Evolutionary conservation across 2,113 vertebrate genomes (phyloP).

Genomic region (Podarcis raffonei): DNA sequence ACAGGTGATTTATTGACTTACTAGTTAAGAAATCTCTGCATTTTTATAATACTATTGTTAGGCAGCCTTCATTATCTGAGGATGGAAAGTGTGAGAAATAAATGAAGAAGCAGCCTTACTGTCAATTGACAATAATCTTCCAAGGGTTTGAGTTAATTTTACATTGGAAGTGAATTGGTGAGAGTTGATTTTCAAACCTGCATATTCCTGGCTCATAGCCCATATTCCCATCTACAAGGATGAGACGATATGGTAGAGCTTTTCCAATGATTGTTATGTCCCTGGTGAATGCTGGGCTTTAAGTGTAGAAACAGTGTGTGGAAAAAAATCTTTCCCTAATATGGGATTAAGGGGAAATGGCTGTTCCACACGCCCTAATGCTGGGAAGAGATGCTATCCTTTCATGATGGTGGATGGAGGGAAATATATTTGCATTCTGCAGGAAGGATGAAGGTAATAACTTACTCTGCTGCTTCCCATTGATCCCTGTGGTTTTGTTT

Average conservation of each 20-base stretch:
- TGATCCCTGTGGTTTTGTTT: neutral
- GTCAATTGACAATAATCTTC: neutral
- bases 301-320: too few relatives aligned
- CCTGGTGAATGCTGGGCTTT: too few relatives aligned
- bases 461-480: neutral
- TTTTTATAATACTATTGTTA: neutral
- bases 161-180: neutral
- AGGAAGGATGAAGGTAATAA: neutral
- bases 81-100: neutral
- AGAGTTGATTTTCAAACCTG: neutral
- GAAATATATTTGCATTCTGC: neutral
- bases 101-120: neutral
- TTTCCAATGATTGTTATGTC: too few relatives aligned
- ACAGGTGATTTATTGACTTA: too few relatives aligned
- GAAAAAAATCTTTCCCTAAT: too few relatives aligned
- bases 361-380: neutral
- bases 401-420: neutral
- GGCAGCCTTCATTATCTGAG: neutral
- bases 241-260: too few relatives aligned
- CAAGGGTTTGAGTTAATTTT: neutral
- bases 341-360: too few relatives aligned
- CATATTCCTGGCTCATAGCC: neutral
- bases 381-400: neutral
- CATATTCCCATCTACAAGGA: too few relatives aligned
- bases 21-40: neutral